A percentile compares a stretch with the other conserved stretches of the same genome.
Evolutionary conservation across 2,888 invertebrate species (phyloP).

Genomic region (Eulithis testata): DNA sequence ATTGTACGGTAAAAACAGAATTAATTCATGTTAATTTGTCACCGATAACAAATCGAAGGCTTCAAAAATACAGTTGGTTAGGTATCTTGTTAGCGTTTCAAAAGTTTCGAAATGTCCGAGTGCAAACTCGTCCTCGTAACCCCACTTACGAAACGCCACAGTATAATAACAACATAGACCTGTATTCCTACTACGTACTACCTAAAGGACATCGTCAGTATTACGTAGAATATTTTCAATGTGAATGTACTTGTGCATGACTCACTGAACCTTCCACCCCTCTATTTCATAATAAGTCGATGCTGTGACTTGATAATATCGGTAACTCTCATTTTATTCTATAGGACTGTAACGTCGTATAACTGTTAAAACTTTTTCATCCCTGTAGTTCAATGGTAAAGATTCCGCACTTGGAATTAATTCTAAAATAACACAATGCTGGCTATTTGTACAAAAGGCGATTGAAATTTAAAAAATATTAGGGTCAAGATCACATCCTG

Average conservation of each 20-base stretch:
- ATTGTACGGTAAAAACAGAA: slow-evolving; percentile 27
- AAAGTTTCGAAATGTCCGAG: slow-evolving; percentile 54
- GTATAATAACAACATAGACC: slow-evolving; percentile 46
- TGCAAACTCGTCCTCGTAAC: slow-evolving; percentile 52
- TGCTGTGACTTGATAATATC: too few species aligned
- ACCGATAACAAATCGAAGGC: slow-evolving; percentile 40
- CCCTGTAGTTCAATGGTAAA: too few species aligned
- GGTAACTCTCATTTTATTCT: too few species aligned
- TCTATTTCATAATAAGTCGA: too few species aligned
- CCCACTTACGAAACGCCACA: slow-evolving; percentile 49
- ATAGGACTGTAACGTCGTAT: too few species aligned
- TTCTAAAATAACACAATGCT: too few species aligned
- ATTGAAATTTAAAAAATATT: too few species aligned
- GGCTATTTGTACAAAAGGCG: too few species aligned
- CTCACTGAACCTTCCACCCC: too few species aligned
- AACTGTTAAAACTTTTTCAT: too few species aligned
- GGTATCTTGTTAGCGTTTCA: slow-evolving; percentile 41
- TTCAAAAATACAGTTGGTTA: slow-evolving; percentile 44
- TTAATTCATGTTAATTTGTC: slow-evolving; percentile 39
- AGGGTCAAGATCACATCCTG: too few species aligned
- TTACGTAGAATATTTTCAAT: slow-evolving; percentile 16
- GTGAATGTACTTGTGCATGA: not conserved
- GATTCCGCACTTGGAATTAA: too few species aligned
- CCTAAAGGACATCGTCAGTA: slow-evolving; percentile 32
- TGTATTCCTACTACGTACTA: slow-evolving; percentile 41